Base-by-base conservation (phyloP, 1,140 invertebrate genomes). In the Calliopsis andreniformis region DNA sequence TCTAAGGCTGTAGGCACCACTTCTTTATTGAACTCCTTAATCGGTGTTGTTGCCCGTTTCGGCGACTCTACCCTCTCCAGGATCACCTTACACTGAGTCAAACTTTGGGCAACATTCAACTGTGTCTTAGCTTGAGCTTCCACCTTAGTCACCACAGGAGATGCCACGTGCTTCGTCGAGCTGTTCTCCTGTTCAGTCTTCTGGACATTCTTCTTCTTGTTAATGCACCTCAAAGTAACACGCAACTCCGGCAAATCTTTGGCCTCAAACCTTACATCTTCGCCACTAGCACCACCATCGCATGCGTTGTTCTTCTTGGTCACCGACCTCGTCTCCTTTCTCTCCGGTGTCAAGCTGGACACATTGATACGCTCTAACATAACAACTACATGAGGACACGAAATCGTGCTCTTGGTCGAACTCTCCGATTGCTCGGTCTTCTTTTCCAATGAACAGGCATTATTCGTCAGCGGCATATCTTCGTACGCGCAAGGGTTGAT, bases 1-100 rank as follows among this genome's bases (percentile, higher is more conserved):
- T 87, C 79, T 6, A 87, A 82, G 2, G 86, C 39, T 0, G 75
- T 62, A 6, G 66, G 35, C 8, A 49, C 12, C 5, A 58, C 47
- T 28, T 75, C 80, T 0, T 81, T 80, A 0, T 71, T 64, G 25
- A 56, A 16, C 10, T n/a, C 53, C 16, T 62, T 30, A 0, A 7
- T 1, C 3, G 14, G 10, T 3, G 1, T n/a, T 1, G 4, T 58
- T 0, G 0, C 32, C 35, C 5, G 5, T 0, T 72, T 53, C 8
- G 16, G 18, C 20, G 14, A 12, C 2, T 28, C 51, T 10, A n/a
- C 18, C 14, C 6, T 55, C 28, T 61, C 55, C 14, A 23, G 25
- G 1, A 32, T 3, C 53, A 56, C 53, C 6, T 32, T 32, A 16
- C 53, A 56, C 16, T 7, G 3, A 14, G 18, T 56, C 1, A 32